Conservation (phyloP, 2,888 invertebrate species). For the Cynaeus angustus region DNA sequence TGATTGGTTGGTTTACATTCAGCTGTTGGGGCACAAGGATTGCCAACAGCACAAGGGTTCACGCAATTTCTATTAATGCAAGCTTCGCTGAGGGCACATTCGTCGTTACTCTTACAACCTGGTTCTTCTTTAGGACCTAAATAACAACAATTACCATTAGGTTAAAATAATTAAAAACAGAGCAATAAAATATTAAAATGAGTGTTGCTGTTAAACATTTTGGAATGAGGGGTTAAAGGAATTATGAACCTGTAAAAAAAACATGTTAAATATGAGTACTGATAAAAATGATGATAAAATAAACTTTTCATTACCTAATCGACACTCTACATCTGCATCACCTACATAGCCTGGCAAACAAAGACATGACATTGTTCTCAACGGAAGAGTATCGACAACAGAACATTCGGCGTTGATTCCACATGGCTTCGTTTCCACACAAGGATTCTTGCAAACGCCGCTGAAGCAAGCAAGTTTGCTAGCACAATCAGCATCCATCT, state of each 20-base stretch:
- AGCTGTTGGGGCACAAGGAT: constrained; percentile 85
- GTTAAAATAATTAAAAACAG: not conserved
- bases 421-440: constrained; percentile 84
- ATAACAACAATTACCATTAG: not conserved
- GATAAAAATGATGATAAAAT: not conserved
- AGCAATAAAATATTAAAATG: constrained; percentile 17
- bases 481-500: constrained; percentile 88
- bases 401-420: constrained; percentile 87
- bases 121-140: constrained; percentile 67
- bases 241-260: constrained; percentile 40
- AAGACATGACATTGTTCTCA: constrained; percentile 91
- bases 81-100: constrained; percentile 82
- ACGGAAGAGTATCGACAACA: constrained; percentile 89
- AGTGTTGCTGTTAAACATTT: constrained; percentile 59
- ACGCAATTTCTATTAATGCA: constrained; percentile 84
- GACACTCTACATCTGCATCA: constrained; percentile 90
- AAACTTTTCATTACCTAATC: constrained; percentile 76
- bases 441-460: constrained; percentile 87
- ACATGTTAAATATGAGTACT: not conserved
- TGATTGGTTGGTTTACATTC: constrained; percentile 85
- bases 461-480: constrained; percentile 88
- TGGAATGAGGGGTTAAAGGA: constrained; percentile 17
- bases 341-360: constrained; percentile 89
- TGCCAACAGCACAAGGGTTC: constrained; percentile 82
- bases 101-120: constrained; percentile 82